These are phyloP conservation scores for Tolypeutes matacus DNA, from an alignment of 2,797 vertebrate genomes.

Conservation along the genomic window DNA sequence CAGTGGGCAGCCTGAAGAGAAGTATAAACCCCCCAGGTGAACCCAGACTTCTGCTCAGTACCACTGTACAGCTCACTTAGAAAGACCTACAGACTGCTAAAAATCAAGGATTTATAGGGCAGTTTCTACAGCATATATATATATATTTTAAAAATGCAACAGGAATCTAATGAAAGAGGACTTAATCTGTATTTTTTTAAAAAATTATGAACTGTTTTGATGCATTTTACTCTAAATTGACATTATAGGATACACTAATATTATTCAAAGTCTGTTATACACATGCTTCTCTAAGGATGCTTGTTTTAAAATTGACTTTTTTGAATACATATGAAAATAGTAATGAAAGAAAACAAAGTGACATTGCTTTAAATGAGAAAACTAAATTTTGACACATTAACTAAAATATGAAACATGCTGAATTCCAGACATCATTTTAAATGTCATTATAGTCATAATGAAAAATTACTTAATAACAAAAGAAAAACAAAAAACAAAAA, in stretches of 20 bases:
- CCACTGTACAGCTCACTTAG: neutral
- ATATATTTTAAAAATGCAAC: neutral
- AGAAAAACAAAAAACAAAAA: neutral
- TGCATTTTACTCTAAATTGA: neutral
- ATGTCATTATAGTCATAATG: slow-evolving; percentile 4
- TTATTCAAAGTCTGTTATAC: neutral
- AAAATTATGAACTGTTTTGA: slow-evolving; percentile 27
- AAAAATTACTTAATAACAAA: neutral
- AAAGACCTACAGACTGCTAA: neutral
- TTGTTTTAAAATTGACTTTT: neutral
- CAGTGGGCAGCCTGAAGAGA: neutral
- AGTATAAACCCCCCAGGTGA: no score
- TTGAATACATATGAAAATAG: neutral
- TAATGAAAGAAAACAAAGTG: neutral
- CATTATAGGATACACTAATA: neutral
- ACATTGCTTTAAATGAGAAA: neutral
- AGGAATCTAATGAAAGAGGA: neutral
- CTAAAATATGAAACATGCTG: neutral
- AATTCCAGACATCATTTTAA: slow-evolving; percentile 18
- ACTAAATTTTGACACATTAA: neutral
- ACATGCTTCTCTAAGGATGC: neutral
- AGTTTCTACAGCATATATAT: neutral
- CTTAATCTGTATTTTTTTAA: neutral
- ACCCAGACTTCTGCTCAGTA: neutral
- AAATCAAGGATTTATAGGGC: neutral